Base-by-base conservation (phyloP, 1,140 invertebrate genomes). In the Sweltsa coloradensis region DNA sequence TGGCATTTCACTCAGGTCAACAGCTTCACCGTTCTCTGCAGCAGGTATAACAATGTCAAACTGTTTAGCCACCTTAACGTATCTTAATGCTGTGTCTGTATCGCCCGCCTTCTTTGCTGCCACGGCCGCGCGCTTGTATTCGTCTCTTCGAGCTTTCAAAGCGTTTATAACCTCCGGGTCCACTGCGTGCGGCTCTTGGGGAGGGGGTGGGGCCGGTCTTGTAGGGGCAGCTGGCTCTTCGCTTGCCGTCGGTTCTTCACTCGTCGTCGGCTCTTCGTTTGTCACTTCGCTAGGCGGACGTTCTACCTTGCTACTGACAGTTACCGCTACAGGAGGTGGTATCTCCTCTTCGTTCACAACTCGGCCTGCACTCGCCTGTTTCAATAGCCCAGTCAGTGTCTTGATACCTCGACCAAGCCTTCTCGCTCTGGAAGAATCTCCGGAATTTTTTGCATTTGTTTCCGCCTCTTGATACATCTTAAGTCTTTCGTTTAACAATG, bases 111-210 rank as follows among this genome's bases (percentile, higher is more conserved):
- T 81, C 60, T 95, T 96, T 34, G 84, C 81, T n/a, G 74, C 62
- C n/a, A 95, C 52, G 0, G 91, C 90, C 2, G 87, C 87, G 1
- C 74, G 64, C 70, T 89, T 91, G 59, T 93, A 95, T 58, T 91
- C 74, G 50, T 79, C 72, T 60, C 80, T 74, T 23, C 85, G 66
- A 16, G 31, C 21, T 51, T 60, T 63, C 39, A 74, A 56, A 31
- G 65, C 41, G n/a, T 59, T 57, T 29, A 74, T 55, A 21, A 60
- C 57, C 22, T 29, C 36, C 27, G 34, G 5, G n/a, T 52, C 46
- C 29, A 41, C 9, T 27, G 34, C 26, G 27, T 51, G 27, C 40
- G 49, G 45, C 24, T 49, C 18, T 37, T 55, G 31, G 14, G 55
- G 53, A 47, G 50, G 53, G 37, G 34, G 52, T 29, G 51, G 41